These are phyloP conservation scores for Turritopsis dohrnii DNA, from an alignment of 30 jellyfish, hydroid and myxozoan species.

Conservation along the genomic window DNA sequence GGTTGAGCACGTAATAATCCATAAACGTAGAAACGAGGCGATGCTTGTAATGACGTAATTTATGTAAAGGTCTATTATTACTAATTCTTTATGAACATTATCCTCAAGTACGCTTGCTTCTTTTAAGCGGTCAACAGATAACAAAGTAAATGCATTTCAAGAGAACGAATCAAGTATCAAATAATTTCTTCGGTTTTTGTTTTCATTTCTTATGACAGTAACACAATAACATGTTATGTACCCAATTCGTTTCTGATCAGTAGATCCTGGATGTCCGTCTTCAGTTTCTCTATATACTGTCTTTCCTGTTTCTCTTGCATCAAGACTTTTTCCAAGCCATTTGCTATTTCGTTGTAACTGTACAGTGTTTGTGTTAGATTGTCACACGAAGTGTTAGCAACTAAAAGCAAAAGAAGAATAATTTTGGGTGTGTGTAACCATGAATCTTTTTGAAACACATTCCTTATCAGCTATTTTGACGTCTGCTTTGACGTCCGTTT, in stretches of 20 bases:
- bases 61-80: too few species aligned
- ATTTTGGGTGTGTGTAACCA: neutral
- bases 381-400: slow-evolving; percentile 35
- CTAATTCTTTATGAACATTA: too few species aligned
- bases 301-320: slow-evolving; percentile 1
- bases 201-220: neutral
- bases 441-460: neutral
- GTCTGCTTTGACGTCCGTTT: neutral
- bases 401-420: neutral
- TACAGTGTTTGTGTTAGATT: slow-evolving; percentile 26
- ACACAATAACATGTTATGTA: neutral
- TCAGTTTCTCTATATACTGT: neutral
- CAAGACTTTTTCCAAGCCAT: slow-evolving; percentile 25
- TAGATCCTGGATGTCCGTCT: neutral
- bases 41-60: too few species aligned
- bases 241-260: slow-evolving; percentile 3
- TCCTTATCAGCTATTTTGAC: too few species aligned
- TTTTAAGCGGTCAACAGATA: too few species aligned
- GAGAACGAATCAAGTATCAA: neutral
- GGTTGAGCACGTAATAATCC: too few species aligned
- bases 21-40: too few species aligned
- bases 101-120: too few species aligned
- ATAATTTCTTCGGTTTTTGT: neutral
- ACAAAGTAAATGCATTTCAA: too few species aligned
- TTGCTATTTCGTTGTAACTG: slow-evolving; percentile 42